These are phyloP conservation scores for Prunella fulvescens DNA, from an alignment of 2,113 vertebrate species.

Conservation along the genomic window DNA sequence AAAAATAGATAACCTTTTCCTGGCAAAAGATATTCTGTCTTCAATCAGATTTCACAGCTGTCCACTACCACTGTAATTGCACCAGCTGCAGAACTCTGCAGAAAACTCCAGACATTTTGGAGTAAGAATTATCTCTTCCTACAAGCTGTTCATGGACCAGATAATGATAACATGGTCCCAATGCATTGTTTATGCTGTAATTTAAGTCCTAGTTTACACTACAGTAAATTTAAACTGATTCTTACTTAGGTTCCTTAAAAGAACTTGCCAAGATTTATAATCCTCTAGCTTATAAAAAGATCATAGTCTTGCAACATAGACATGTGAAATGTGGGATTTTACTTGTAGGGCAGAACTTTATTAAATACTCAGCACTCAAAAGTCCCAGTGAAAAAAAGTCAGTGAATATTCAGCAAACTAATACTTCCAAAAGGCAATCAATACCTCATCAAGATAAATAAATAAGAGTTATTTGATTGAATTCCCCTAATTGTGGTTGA, in stretches of 20 bases:
- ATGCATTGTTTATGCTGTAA: not conserved
- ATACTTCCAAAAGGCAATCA: not conserved
- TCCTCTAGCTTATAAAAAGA: not conserved
- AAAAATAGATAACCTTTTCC: not conserved
- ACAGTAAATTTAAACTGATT: not conserved
- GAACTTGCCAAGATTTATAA: not conserved
- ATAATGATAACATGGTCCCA: not conserved
- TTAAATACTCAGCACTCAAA: not conserved
- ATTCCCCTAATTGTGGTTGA: not conserved
- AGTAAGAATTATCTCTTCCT: not conserved
- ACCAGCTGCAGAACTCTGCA: not conserved
- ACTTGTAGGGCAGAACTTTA: not conserved
- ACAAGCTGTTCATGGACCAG: not conserved
- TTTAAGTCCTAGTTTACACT: not conserved
- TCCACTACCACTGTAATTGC: not conserved
- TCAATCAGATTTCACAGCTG: not conserved
- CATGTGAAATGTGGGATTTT: not conserved
- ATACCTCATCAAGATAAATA: not conserved
- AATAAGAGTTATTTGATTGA: not conserved
- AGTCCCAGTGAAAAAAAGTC: not conserved
- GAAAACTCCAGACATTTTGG: not conserved
- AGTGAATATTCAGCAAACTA: not conserved
- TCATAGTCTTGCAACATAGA: not conserved
- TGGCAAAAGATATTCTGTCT: not conserved
- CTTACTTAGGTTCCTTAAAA: not conserved